Evolutionary conservation across 2,797 vertebrate genomes (phyloP), one percentile per base, ranked within the genome.

Genomic region (Leptoclinus maculatus): DNA sequence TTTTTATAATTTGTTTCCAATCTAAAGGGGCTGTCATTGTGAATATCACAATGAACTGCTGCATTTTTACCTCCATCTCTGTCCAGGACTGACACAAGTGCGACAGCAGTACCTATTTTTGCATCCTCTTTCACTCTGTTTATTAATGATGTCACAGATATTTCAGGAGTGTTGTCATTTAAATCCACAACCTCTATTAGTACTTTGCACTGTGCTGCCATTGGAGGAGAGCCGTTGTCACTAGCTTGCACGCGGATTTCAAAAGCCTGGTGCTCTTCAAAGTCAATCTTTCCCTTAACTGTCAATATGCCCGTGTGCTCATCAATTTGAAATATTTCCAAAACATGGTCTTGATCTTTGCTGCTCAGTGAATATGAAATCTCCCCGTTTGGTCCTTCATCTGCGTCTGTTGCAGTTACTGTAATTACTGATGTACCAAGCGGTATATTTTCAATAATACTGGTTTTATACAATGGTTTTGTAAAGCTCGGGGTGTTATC

Each of bases 191-290:
- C 75, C 29, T 87, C 86, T 38, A 88, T 56, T 5, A 92, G 56
- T 1, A 91, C 53, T 83, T 93, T 92, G 68, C 90, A 90, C 9
- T 89, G 79, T 8, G 81, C 70, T 25, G 79, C 39, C 75, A 77
- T 70, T 59, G 96, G 93, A 38, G 95, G 94, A 16, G 16, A 82
- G 0, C 96, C 96, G 82, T 86, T 92, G 74, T 97, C 96, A 5
- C 92, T 94, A 8, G 96, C 97, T 77, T 96, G 95, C 17, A 95
- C 94, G 4, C 96, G 96, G 59, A 97, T 95, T 87, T 97, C 96
- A 78, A 95, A 95, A 16, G 93, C 95, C 19, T 91, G 86, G 41
- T 94, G 91, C 58, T 95, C 93, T 84, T 97, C 96, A 21, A 94
- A 96, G 88, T 97, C 96, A 76, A 97, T 74, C 0, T 64, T 90